phyloP scores from a whole-genome alignment of 1,140 invertebrate species.

The Drosophila bifasciata region DNA sequence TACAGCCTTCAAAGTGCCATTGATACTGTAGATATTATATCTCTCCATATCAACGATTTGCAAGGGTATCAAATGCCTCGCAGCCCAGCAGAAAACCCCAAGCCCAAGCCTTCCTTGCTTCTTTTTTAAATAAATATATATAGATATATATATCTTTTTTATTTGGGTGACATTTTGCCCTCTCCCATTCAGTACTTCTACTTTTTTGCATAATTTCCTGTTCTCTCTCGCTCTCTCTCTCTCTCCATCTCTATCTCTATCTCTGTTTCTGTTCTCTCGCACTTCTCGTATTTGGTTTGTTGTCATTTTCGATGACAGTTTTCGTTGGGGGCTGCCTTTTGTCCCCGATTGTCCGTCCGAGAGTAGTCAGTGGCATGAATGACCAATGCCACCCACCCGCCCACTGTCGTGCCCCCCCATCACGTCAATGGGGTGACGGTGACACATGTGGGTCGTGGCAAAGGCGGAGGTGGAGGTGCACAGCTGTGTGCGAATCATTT shows the following conservation, averaged over 20 bases:
- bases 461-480: slow-evolving; percentile 9
- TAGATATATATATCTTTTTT: slow-evolving; percentile 5
- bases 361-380: slow-evolving; percentile 3
- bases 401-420: slow-evolving; percentile 24
- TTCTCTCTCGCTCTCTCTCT: neutral
- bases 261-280: slow-evolving; percentile 10
- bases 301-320: slow-evolving; percentile 76
- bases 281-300: slow-evolving; percentile 49
- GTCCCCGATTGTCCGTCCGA: too few species aligned
- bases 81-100: too few species aligned
- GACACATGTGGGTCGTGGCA: too few species aligned
- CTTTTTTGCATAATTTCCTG: slow-evolving; percentile 71
- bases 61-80: too few species aligned
- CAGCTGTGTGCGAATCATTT: slow-evolving; percentile 77
- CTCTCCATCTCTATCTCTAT: neutral
- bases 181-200: slow-evolving; percentile 13
- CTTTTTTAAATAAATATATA: slow-evolving; percentile 6
- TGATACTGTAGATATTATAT: too few species aligned
- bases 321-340: slow-evolving; percentile 61
- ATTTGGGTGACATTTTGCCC: slow-evolving; percentile 7
- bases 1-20: too few species aligned
- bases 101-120: too few species aligned
- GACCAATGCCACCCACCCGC: slow-evolving; percentile 36
- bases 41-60: too few species aligned
- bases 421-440: neutral